phyloP scores from a whole-genome alignment of 2,797 vertebrate species.

The Semotilus atromaculatus region DNA sequence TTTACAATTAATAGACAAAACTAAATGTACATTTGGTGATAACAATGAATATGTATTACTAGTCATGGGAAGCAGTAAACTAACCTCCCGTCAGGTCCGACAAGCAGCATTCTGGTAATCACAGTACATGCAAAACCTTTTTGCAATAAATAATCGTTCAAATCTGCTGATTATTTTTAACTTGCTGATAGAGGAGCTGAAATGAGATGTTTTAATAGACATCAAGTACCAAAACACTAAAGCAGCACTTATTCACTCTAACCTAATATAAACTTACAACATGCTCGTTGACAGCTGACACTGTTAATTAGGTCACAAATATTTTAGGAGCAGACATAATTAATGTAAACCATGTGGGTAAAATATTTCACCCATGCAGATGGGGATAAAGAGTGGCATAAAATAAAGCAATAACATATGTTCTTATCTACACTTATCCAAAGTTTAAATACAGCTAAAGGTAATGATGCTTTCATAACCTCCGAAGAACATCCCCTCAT shows the following conservation, averaged over 20 bases:
- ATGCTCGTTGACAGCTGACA: slow-evolving; percentile 16
- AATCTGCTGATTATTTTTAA: not conserved
- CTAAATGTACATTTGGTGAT: not conserved
- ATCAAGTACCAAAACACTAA: not conserved
- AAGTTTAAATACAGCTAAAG: not conserved
- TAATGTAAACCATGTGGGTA: not conserved
- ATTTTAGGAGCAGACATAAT: not conserved
- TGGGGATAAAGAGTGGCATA: not conserved
- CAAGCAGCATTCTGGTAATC: not conserved
- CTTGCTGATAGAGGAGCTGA: not conserved
- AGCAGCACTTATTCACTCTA: not conserved
- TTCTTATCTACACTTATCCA: not conserved
- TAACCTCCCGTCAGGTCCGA: not conserved
- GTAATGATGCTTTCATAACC: not conserved
- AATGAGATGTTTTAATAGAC: not conserved
- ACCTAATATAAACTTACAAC: not conserved
- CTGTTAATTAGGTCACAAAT: slow-evolving; percentile 31
- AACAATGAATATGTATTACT: not conserved
- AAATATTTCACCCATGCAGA: not conserved
- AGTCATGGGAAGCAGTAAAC: not conserved
- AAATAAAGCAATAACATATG: not conserved
- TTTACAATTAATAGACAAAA: not conserved
- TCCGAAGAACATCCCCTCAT: not conserved
- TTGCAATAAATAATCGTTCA: not conserved
- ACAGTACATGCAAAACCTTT: not conserved